These are phyloP conservation scores for Poecilia wingei DNA, from an alignment of 2,797 vertebrate species.

Conservation along the genomic window DNA sequence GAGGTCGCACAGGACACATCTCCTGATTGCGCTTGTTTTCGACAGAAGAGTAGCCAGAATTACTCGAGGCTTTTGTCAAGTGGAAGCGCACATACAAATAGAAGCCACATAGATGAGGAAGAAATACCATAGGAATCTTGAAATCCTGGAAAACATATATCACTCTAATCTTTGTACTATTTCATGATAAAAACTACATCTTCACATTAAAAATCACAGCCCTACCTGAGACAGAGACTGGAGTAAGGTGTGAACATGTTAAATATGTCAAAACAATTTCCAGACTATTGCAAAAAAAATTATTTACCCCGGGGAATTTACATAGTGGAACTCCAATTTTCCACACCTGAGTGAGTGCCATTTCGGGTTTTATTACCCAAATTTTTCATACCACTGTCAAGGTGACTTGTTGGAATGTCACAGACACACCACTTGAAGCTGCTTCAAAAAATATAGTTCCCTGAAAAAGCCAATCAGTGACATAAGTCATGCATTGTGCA, in stretches of 20 bases:
- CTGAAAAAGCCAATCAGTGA: slow-evolving; percentile 66
- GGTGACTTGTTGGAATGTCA: slow-evolving; percentile 75
- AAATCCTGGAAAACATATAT: slow-evolving; percentile 54
- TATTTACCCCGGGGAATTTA: slow-evolving; percentile 53
- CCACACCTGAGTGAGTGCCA: slow-evolving; percentile 40
- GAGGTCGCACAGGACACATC: slow-evolving; percentile 64
- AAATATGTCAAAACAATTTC: slow-evolving; percentile 54
- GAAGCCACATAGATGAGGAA: slow-evolving; percentile 37
- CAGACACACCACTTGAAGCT: slow-evolving; percentile 59
- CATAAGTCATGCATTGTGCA: slow-evolving; percentile 66
- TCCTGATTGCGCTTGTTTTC: slow-evolving; percentile 54
- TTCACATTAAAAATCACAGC: slow-evolving; percentile 37
- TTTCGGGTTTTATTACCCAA: slow-evolving; percentile 65
- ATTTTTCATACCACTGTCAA: slow-evolving; percentile 71
- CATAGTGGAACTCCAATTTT: slow-evolving; percentile 49
- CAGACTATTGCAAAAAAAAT: slow-evolving; percentile 47
- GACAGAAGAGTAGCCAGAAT: slow-evolving; percentile 62
- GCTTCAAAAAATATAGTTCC: slow-evolving; percentile 58
- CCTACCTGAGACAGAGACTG: slow-evolving; percentile 30
- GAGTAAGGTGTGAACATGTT: slow-evolving; percentile 18
- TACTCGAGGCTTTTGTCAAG: slow-evolving; percentile 59
- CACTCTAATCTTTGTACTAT: slow-evolving; percentile 54
- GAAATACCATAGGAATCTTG: slow-evolving; percentile 45
- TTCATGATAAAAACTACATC: slow-evolving; percentile 48
- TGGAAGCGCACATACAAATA: slow-evolving; percentile 39